These are phyloP conservation scores for Chaetodon auriga DNA, from an alignment of 2,113 vertebrate species.

Conservation along the genomic window DNA sequence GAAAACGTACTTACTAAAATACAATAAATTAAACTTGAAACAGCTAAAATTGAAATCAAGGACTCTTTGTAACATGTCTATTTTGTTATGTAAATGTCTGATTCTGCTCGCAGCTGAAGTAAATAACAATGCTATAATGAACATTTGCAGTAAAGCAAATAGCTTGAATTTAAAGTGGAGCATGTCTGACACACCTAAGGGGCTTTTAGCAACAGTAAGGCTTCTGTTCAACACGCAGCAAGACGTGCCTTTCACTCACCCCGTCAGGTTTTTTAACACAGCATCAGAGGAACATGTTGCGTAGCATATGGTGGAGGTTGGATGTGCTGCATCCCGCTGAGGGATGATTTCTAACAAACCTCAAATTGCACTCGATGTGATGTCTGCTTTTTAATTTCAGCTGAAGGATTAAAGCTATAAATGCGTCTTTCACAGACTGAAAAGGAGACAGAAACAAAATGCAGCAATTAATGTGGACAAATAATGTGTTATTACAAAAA, in stretches of 20 bases:
- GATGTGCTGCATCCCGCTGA: neutral
- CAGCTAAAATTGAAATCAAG: neutral
- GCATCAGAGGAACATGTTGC: neutral
- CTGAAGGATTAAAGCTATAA: neutral
- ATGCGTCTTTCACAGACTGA: neutral
- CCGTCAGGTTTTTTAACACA: slow-evolving; percentile 5
- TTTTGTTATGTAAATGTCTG: neutral
- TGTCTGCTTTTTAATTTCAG: neutral
- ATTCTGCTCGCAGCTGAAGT: neutral
- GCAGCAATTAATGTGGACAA: too few species aligned
- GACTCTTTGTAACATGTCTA: neutral
- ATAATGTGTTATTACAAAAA: too few species aligned
- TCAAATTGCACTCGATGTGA: neutral
- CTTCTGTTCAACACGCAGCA: slow-evolving; percentile 5
- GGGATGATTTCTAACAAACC: neutral
- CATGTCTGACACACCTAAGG: neutral
- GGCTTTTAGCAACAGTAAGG: neutral
- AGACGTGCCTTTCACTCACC: neutral
- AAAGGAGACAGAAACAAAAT: too few species aligned
- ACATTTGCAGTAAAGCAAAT: neutral
- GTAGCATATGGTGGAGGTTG: neutral
- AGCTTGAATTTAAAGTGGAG: neutral
- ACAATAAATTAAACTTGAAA: neutral
- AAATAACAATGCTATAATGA: neutral
- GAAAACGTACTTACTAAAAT: neutral